Conservation (phyloP, 1,140 invertebrate species). For the Eriocheir sinensis region DNA sequence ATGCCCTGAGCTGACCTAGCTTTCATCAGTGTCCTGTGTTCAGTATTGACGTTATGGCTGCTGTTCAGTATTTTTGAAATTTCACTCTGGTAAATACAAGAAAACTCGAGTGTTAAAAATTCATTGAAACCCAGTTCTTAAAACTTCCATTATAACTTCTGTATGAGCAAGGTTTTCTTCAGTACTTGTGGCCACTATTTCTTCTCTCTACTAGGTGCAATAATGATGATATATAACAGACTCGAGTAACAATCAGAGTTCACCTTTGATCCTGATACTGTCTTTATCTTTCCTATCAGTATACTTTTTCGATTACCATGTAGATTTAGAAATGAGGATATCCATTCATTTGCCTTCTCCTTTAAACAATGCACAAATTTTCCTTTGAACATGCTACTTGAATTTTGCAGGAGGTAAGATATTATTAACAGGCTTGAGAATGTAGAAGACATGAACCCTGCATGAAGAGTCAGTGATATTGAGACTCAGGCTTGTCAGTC, state of each 20-base stretch:
- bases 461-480: slow-evolving; percentile 53
- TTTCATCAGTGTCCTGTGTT: neutral
- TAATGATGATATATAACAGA: neutral
- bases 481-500: slow-evolving; percentile 38
- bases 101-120: neutral
- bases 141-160: neutral
- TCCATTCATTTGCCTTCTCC: slow-evolving; percentile 54
- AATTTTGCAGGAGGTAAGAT: slow-evolving; percentile 73
- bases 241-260: slow-evolving; percentile 3
- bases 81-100: slow-evolving; percentile 16
- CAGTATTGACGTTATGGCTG: neutral
- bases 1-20: neutral
- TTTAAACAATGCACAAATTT: slow-evolving; percentile 65
- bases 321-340: slow-evolving; percentile 36
- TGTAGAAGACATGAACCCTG: slow-evolving; percentile 55
- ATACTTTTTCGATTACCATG: neutral
- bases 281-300: neutral
- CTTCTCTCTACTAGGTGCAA: neutral
- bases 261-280: neutral
- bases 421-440: slow-evolving; percentile 52
- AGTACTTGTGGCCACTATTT: neutral
- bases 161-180: neutral
- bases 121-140: neutral
- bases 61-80: too few relatives aligned
- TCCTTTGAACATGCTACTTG: slow-evolving; percentile 74